Conservation (phyloP, 2,113 vertebrate species). For the Trogon melanurus region DNA sequence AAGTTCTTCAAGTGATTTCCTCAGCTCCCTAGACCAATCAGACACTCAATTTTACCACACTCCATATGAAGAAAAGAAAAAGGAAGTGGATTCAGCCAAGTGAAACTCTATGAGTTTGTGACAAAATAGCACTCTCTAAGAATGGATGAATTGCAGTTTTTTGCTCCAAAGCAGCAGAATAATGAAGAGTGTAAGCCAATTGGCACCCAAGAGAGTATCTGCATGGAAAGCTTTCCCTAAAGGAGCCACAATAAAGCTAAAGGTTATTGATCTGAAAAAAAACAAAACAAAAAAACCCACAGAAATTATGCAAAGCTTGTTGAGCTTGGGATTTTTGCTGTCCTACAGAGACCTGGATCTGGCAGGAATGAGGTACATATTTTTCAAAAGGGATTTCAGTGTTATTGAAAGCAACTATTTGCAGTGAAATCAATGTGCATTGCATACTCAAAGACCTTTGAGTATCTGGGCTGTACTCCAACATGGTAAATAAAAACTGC, state of each 20-base stretch:
- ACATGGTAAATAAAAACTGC: neutral
- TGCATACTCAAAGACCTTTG: constrained; percentile 1
- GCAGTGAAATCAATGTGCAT: neutral
- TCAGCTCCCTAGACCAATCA: neutral
- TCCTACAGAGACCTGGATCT: neutral
- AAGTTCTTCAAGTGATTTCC: neutral
- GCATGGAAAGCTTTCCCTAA: neutral
- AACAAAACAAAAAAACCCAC: neutral
- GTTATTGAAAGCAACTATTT: constrained; percentile 3
- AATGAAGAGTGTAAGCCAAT: neutral
- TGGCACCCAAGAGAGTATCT: neutral
- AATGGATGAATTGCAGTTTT: neutral
- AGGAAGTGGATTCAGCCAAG: neutral
- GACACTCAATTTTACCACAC: neutral
- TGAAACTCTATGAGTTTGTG: neutral
- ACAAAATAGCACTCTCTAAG: neutral
- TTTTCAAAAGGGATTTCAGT: constrained; percentile 27
- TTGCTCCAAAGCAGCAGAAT: neutral
- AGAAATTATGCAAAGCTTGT: neutral
- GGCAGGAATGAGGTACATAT: neutral
- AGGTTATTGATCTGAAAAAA: neutral
- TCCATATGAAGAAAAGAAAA: neutral
- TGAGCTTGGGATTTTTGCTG: neutral
- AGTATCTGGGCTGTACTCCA: neutral
- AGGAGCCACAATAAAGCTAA: neutral